These are phyloP conservation scores for Arremon aurantiirostris DNA, from an alignment of 2,797 vertebrate species.

Conservation along the genomic window DNA sequence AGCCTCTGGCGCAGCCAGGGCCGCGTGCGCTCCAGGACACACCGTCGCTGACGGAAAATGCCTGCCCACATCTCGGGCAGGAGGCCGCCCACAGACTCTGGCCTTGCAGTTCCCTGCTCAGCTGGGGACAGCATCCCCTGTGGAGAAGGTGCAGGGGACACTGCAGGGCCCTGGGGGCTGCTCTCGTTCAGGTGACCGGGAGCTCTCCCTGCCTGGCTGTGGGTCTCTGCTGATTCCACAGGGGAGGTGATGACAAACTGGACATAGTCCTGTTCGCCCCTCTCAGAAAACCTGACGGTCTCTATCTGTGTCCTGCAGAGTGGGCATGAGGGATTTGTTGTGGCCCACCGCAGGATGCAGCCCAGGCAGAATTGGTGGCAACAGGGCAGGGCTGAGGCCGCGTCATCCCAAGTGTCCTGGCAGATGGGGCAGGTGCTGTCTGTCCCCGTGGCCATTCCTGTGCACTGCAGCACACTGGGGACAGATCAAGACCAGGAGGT, in stretches of 20 bases:
- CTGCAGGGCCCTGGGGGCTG: no score
- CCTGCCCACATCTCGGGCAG: not conserved
- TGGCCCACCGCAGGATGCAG: not conserved
- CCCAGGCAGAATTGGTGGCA: not conserved
- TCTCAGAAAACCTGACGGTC: not conserved
- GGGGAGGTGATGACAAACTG: not conserved
- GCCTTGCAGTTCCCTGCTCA: not conserved
- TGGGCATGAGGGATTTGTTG: not conserved
- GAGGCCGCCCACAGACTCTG: not conserved
- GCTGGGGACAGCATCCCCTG: no score
- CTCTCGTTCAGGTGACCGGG: accelerated
- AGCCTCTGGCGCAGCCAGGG: not conserved
- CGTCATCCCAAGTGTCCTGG: not conserved
- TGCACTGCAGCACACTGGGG: not conserved
- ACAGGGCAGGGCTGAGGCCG: not conserved
- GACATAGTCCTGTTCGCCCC: not conserved
- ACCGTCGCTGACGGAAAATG: not conserved
- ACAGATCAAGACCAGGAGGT: not conserved
- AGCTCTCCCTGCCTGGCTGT: not conserved
- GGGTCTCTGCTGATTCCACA: not conserved
- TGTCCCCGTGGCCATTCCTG: not conserved
- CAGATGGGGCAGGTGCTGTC: not conserved
- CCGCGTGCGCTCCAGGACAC: not conserved
- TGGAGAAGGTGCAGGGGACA: not conserved
- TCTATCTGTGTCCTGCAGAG: not conserved